Evolutionary conservation across 2,888 invertebrate genomes (phyloP).

Genomic region (Cremastobaeus sp.): DNA sequence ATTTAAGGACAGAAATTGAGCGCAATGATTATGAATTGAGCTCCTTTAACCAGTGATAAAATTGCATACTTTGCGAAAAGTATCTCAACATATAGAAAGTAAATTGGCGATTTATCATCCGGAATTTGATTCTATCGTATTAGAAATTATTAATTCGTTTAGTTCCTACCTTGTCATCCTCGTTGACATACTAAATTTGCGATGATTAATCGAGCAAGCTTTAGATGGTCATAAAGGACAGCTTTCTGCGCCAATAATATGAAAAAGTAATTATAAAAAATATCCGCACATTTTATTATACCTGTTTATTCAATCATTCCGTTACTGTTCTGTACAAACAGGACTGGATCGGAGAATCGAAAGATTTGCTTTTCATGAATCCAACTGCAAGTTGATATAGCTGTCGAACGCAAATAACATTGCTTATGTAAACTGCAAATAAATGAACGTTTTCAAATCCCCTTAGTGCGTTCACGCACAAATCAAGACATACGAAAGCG

Average conservation of each 20-base stretch:
- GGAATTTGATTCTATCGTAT: constrained; percentile 21
- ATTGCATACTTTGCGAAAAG: constrained; percentile 40
- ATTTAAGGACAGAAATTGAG: constrained; percentile 42
- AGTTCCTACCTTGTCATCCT: constrained; percentile 16
- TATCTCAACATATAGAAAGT: constrained; percentile 36
- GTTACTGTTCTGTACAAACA: no score
- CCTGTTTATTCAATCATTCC: no score
- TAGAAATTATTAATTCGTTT: constrained; percentile 29
- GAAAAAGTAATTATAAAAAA: no score
- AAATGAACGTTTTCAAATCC: no score
- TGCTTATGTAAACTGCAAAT: no score
- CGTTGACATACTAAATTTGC: constrained; percentile 9
- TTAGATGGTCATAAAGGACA: no score
- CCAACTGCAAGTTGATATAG: constrained; percentile 29
- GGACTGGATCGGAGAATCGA: constrained; percentile 35
- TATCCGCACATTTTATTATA: no score
- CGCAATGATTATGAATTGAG: constrained; percentile 48
- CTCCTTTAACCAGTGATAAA: constrained; percentile 38
- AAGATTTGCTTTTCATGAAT: constrained; percentile 31
- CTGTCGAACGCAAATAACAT: constrained; percentile 35
- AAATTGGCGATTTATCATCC: constrained; percentile 45
- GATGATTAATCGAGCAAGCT: no score
- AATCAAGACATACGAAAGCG: constrained; percentile 54
- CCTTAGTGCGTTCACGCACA: no score
- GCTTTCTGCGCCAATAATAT: no score